Percentiles rank a stretch among this genome's conserved stretches.
Evolutionary conservation across 2,113 vertebrate genomes (phyloP).

Genomic region (Charadrius vociferus): DNA sequence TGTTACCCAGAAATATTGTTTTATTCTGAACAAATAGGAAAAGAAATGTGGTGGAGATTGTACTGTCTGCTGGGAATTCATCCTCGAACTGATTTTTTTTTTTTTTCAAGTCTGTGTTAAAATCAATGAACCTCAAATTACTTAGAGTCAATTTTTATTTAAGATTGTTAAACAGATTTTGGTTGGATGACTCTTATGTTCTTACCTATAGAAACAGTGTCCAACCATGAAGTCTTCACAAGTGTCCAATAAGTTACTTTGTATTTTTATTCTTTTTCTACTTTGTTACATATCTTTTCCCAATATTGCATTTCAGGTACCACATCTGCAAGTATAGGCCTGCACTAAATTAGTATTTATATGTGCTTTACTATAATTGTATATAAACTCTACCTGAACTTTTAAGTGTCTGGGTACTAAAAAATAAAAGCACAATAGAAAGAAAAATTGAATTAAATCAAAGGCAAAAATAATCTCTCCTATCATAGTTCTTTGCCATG

Average conservation of each 20-base stretch:
- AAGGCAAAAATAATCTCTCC: neutral
- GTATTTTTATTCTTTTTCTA: neutral
- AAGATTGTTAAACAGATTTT: neutral
- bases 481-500: neutral
- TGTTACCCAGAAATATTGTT: neutral
- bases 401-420: neutral
- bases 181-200: neutral
- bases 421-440: neutral
- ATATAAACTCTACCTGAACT: neutral
- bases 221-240: neutral
- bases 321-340: neutral
- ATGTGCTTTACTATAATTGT: neutral
- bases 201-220: fast-evolving
- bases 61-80: neutral
- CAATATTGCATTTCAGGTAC: neutral
- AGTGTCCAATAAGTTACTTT: neutral
- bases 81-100: neutral
- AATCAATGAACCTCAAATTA: neutral
- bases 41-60: neutral
- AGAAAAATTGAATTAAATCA: neutral
- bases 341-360: neutral
- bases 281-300: neutral
- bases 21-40: neutral
- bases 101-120: neutral
- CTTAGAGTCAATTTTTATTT: neutral